Evolutionary conservation across 2,113 vertebrate genomes (phyloP).

Genomic region (Pongo pygmaeus): DNA sequence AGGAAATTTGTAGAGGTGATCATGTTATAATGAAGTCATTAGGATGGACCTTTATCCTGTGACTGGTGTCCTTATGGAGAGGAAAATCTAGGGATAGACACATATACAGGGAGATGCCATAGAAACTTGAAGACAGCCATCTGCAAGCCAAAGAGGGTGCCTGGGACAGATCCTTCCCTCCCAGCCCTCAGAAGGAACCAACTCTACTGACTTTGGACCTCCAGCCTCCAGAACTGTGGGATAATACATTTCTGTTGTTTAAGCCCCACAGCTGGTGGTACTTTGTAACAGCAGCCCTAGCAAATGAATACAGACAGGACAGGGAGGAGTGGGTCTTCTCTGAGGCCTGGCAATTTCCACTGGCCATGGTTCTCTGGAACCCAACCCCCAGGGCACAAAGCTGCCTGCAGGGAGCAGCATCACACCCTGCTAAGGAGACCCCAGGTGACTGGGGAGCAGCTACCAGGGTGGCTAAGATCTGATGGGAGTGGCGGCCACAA

Average conservation of each 20-base stretch:
- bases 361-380: background rate
- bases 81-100: background rate
- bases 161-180: background rate
- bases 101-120: rapidly evolving
- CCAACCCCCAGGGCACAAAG: background rate
- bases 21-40: background rate
- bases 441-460: too few species aligned
- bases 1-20: background rate
- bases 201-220: background rate
- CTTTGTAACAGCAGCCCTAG: background rate
- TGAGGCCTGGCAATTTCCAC: background rate
- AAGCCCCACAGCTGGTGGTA: background rate
- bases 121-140: background rate
- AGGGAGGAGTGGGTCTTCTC: background rate
- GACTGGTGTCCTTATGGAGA: background rate
- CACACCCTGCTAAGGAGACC: background rate
- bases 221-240: background rate
- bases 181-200: background rate
- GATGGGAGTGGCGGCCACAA: background rate
- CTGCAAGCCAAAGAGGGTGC: too few species aligned
- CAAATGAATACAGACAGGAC: background rate
- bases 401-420: background rate
- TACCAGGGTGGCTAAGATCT: background rate
- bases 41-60: background rate
- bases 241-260: background rate